Conservation (phyloP, 2,113 vertebrate genomes). For the Vulpes lagopus region DNA sequence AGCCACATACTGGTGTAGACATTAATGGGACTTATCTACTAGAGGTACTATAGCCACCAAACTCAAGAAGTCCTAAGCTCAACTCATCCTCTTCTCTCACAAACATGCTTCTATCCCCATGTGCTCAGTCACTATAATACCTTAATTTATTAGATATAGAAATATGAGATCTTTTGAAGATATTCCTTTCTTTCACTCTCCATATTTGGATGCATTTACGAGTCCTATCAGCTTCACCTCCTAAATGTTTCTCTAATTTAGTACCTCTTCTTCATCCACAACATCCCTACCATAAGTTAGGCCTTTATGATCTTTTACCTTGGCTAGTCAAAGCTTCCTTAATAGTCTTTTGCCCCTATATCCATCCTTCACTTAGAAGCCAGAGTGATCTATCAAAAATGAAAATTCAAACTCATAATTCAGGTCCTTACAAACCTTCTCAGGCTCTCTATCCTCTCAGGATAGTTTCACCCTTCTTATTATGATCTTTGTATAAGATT, state of each 20-base stretch:
- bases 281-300: background rate
- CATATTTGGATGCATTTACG: background rate
- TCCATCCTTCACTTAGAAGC: background rate
- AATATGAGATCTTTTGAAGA: background rate
- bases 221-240: background rate
- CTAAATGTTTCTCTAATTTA: background rate
- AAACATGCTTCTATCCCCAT: background rate
- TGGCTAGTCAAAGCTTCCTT: background rate
- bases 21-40: background rate
- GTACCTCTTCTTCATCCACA: background rate
- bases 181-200: background rate
- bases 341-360: background rate
- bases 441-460: background rate
- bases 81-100: background rate
- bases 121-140: background rate
- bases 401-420: background rate
- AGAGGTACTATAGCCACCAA: background rate
- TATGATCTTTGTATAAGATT: background rate
- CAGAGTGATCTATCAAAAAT: background rate
- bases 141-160: background rate
- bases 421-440: background rate
- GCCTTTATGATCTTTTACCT: background rate
- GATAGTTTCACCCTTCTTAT: background rate
- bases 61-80: background rate
- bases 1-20: background rate